Conservation (phyloP, 2,797 vertebrate species). For the Sebastes elongatus region DNA sequence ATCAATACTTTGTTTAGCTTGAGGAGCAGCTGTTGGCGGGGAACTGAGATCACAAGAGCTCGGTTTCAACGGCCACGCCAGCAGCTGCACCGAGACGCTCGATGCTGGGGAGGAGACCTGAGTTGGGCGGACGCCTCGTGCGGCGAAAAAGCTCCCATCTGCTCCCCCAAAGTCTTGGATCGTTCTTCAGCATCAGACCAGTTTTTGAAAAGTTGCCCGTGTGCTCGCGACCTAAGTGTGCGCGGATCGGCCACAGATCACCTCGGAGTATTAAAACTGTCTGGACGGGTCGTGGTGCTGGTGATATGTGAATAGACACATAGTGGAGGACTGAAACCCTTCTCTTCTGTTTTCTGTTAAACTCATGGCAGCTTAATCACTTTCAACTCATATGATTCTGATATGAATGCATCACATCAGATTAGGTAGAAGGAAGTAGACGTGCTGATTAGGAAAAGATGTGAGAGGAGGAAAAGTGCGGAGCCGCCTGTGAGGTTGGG, state of each 20-base stretch:
- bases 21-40: slow-evolving; percentile 70
- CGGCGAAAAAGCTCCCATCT: slow-evolving; percentile 43
- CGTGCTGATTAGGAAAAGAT: slow-evolving; percentile 30
- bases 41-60: slow-evolving; percentile 65
- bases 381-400: background rate
- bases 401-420: slow-evolving; percentile 11
- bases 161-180: slow-evolving; percentile 24
- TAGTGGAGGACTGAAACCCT: background rate
- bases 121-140: slow-evolving; percentile 41
- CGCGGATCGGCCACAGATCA: background rate
- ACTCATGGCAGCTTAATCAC: background rate
- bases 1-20: slow-evolving; percentile 70
- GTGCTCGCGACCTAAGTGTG: slow-evolving; percentile 15
- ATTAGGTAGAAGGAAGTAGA: slow-evolving; percentile 5
- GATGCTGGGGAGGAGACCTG: slow-evolving; percentile 49
- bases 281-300: background rate
- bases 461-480: slow-evolving; percentile 10
- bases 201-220: slow-evolving; percentile 1
- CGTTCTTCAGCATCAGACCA: background rate
- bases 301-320: slow-evolving; percentile 3
- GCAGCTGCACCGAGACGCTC: slow-evolving; percentile 70
- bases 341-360: background rate
- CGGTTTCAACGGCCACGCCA: slow-evolving; percentile 60
- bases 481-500: slow-evolving; percentile 38
- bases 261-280: slow-evolving; percentile 13